Evolutionary conservation across 2,113 vertebrate genomes (phyloP).

Genomic region (Cichladusa arquata): DNA sequence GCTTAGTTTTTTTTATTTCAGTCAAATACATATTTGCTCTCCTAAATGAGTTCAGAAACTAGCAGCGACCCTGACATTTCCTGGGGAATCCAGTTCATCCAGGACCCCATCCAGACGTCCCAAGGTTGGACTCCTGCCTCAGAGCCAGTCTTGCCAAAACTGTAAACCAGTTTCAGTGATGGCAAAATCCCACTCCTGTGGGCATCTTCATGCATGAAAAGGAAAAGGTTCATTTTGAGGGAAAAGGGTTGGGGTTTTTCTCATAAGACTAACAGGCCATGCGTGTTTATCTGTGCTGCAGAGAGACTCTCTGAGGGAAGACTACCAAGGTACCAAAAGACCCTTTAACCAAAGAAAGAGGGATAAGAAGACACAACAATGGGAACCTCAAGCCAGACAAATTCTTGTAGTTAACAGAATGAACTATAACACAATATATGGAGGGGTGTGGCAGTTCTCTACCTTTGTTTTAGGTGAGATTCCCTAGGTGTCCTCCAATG

Average conservation of each 20-base stretch:
- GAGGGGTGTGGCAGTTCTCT: background rate
- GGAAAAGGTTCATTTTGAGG: background rate
- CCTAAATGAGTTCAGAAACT: background rate
- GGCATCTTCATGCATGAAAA: background rate
- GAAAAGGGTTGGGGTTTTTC: accelerated
- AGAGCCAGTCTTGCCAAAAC: accelerated
- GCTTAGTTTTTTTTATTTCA: background rate
- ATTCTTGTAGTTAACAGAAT: background rate
- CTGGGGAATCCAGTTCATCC: background rate
- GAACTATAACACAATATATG: background rate
- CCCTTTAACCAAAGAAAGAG: background rate
- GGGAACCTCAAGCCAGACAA: background rate
- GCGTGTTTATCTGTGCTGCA: background rate
- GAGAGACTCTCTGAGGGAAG: background rate
- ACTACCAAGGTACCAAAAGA: background rate
- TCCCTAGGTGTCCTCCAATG: background rate
- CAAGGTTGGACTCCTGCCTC: background rate
- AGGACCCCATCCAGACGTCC: background rate
- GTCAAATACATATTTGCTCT: background rate
- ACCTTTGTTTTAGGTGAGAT: background rate
- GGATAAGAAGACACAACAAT: background rate
- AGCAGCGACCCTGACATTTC: background rate
- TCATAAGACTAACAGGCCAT: background rate
- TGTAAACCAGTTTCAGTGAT: background rate
- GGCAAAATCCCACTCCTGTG: background rate